Percentiles rank a stretch among this genome's conserved stretches.
Conservation (phyloP, 2,113 vertebrate species). For the Montifringilla adamsi region DNA sequence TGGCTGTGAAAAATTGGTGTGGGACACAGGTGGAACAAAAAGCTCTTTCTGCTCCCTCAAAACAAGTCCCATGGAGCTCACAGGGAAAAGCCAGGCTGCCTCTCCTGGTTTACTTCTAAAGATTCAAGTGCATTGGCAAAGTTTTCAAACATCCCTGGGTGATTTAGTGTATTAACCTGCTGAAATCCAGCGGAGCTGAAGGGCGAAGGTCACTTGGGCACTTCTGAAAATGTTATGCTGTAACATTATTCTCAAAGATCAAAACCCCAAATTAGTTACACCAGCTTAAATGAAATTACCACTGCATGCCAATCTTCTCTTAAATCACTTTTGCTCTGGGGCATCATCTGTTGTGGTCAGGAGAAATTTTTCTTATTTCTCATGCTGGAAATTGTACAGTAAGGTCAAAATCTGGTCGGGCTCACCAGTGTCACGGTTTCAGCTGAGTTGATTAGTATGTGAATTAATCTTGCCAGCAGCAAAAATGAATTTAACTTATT, state of each 20-base stretch:
- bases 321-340: not conserved
- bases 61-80: not conserved
- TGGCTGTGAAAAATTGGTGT: not conserved
- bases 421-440: not conserved
- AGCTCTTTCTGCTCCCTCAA: not conserved
- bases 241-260: conserved; percentile 21
- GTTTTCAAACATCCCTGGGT: not conserved
- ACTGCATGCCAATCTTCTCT: not conserved
- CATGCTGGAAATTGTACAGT: not conserved
- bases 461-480: conserved; percentile 28
- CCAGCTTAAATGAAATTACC: conserved; percentile 17
- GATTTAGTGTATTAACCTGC: not conserved
- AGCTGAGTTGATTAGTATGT: not conserved
- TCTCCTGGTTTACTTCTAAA: not conserved
- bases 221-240: not conserved
- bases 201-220: not conserved
- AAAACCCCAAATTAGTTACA: conserved; percentile 14
- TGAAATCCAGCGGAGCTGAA: fast-evolving
- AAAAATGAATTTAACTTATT: not conserved
- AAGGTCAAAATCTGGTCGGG: conserved; percentile 10
- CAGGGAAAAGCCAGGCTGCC: not conserved
- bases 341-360: conserved; percentile 20
- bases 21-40: not conserved
- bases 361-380: not conserved
- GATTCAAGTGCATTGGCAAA: not conserved